phyloP scores from a whole-genome alignment of 2,113 vertebrate genomes.

The Sinocyclocheilus grahami region DNA sequence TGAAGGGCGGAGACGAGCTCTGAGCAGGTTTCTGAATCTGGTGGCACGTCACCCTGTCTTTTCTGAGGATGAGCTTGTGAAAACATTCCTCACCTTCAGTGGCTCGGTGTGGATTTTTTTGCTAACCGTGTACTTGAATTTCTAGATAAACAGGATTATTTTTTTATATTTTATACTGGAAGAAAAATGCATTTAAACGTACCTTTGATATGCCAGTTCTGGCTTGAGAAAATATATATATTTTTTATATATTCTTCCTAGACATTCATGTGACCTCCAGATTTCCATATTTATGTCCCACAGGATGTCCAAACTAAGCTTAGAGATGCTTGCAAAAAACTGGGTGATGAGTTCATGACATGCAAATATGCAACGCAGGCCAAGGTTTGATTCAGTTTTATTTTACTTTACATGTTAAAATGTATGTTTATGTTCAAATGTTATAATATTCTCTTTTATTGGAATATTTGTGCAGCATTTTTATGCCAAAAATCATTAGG shows the following conservation, averaged over 20 bases:
- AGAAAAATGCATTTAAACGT: neutral
- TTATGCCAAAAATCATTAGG: too few species aligned
- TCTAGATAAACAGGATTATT: neutral
- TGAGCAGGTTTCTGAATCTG: conserved; percentile 90
- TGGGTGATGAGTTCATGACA: conserved; percentile 93
- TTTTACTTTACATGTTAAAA: neutral
- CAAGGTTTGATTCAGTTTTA: conserved; percentile 76
- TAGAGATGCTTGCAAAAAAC: conserved; percentile 85
- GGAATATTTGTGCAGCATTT: neutral
- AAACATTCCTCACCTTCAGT: conserved; percentile 90
- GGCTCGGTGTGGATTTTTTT: conserved; percentile 81
- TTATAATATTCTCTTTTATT: too few species aligned
- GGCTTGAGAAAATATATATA: neutral
- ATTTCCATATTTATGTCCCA: conserved; percentile 36
- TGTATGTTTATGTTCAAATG: too few species aligned
- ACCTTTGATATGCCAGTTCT: neutral
- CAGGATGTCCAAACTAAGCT: conserved; percentile 94
- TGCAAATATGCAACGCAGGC: conserved; percentile 85
- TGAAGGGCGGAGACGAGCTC: conserved; percentile 85
- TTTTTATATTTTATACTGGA: neutral
- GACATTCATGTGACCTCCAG: neutral
- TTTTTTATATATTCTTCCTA: neutral
- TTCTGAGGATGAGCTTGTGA: conserved; percentile 88
- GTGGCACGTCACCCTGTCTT: conserved; percentile 93
- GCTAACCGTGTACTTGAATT: neutral